These are phyloP conservation scores for Aphelenchoides besseyi DNA, from an alignment of 1,140 invertebrate genomes.

Conservation along the genomic window DNA sequence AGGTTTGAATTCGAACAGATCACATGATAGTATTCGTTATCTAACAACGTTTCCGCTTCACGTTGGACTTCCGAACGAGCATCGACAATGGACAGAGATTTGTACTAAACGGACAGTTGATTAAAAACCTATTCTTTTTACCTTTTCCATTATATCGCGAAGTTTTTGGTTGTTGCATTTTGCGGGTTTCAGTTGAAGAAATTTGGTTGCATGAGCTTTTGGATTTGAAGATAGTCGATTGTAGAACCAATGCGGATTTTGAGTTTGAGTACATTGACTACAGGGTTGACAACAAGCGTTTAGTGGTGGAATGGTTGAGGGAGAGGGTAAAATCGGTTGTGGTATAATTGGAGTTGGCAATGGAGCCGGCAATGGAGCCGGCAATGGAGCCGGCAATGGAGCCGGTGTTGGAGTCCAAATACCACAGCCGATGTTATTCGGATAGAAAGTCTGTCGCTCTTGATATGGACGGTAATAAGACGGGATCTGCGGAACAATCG, in stretches of 20 bases:
- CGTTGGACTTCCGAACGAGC: background rate
- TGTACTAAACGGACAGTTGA: background rate
- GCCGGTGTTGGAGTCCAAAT: background rate
- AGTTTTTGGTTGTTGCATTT: conserved; percentile 2
- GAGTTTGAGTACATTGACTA: no score
- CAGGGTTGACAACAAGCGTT: background rate
- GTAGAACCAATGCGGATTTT: no score
- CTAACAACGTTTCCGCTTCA: background rate
- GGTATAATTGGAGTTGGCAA: conserved; percentile 6
- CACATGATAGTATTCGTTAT: conserved; percentile 6
- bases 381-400: background rate
- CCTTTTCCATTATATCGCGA: background rate
- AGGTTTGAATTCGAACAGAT: conserved; percentile 2
- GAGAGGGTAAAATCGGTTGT: background rate
- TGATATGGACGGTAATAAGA: background rate
- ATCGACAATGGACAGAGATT: background rate
- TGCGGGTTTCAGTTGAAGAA: background rate
- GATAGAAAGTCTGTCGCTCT: background rate
- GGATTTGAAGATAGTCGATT: background rate
- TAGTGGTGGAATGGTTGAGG: background rate
- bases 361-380: background rate
- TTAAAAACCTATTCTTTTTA: background rate
- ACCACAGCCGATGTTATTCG: background rate
- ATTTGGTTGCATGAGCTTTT: background rate
- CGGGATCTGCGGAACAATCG: background rate